Evolutionary conservation across 2,113 vertebrate species (phyloP).

Genomic region (Neogale vison): DNA sequence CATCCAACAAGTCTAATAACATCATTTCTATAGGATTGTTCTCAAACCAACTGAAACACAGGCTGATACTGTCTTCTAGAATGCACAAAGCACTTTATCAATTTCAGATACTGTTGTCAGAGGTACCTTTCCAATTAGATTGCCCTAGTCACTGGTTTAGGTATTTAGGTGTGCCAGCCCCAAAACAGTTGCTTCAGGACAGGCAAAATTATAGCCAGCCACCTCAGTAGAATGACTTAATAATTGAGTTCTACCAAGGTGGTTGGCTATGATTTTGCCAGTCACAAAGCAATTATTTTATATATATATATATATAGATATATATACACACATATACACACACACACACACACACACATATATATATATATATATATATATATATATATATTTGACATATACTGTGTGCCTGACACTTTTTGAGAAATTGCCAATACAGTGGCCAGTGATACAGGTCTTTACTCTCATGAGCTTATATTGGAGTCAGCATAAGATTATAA

Average conservation of each 20-base stretch:
- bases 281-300: background rate
- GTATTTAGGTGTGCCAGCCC: background rate
- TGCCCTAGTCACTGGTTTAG: background rate
- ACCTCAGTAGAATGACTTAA: background rate
- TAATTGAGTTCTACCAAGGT: background rate
- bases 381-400: background rate
- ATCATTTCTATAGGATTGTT: background rate
- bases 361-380: too few relatives aligned
- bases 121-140: background rate
- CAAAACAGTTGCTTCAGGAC: background rate
- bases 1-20: background rate
- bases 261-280: background rate
- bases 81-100: background rate
- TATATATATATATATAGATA: too few relatives aligned
- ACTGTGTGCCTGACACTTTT: background rate
- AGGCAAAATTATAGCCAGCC: background rate
- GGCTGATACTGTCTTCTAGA: background rate
- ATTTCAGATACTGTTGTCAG: background rate
- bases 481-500: background rate
- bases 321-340: too few relatives aligned
- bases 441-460: background rate
- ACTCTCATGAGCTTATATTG: background rate
- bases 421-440: background rate
- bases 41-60: background rate
- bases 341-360: too few relatives aligned